Evolutionary conservation across 2,113 vertebrate genomes (phyloP), one percentile per base, ranked within the genome.

Genomic region (Condylura cristata): DNA sequence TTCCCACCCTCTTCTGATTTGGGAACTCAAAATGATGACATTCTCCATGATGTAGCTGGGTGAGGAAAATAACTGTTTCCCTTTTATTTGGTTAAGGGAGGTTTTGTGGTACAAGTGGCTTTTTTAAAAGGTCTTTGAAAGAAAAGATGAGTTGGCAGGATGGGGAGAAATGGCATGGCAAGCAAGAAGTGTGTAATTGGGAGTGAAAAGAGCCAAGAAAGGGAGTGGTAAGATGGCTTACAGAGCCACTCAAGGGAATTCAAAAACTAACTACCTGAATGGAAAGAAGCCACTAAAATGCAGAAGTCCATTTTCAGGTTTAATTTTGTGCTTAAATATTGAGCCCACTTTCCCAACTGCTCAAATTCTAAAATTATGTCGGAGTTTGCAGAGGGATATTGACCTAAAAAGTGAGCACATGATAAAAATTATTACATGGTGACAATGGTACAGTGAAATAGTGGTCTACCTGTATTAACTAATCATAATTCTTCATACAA

Each of bases 111-210:
- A 37, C 24, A 48, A 87, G 81, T 74, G 58, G 26, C 74, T 48
- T 53, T 86, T 97, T 90, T 90, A 44, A 83, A 94, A 94, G 39
- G 65, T 90, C 86, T 97, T 89, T 96, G 96, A 96, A 92, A 80
- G 63, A 86, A 76, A 91, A 48, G 76, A 86, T 76, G 68, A 61
- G 82, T 66, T 93, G 91, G 94, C 91, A 92, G 22, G 53, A 85
- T 60, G 56, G 78, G 74, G 70, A 61, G 91, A 80, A 94, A 94
- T 95, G 78, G 30, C n/a, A 46, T 58, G 71, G 87, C 65, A 78
- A 90, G 41, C 72, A 74, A 56, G 44, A 80, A 88, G 32, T 74
- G 58, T 53, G 39, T 26, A 60, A 63, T 9, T 66, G 41, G 44
- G 76, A 58, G 46, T 32, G 28, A 41, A 39, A 76, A 88, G 41